A percentile compares a stretch with the other conserved stretches of the same genome.
These are phyloP conservation scores for Chironomus tentans DNA, from an alignment of 2,888 invertebrate genomes.

Conservation along the genomic window DNA sequence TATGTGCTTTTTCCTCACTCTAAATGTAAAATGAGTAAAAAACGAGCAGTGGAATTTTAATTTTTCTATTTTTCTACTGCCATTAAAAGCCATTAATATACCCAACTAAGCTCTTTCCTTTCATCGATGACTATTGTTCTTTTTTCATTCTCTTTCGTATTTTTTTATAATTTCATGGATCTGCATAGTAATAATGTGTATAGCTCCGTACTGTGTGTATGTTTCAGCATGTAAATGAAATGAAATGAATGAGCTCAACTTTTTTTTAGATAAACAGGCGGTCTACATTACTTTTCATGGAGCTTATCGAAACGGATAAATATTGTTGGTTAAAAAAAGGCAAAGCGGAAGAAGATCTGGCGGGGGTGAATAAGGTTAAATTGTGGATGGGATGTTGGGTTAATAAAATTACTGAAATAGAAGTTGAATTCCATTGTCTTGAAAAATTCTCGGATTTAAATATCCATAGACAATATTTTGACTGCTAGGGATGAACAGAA, in stretches of 20 bases:
- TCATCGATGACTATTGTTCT: constrained; percentile 7
- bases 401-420: too few species aligned
- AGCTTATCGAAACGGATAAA: not conserved
- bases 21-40: not conserved
- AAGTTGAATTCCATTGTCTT: too few species aligned
- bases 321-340: too few species aligned
- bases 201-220: not conserved
- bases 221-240: not conserved
- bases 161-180: not conserved
- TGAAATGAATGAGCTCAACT: not conserved
- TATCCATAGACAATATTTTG: too few species aligned
- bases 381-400: too few species aligned
- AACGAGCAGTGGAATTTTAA: not conserved
- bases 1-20: not conserved
- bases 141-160: not conserved
- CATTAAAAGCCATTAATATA: constrained; percentile 11
- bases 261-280: not conserved
- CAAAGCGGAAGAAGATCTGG: too few species aligned
- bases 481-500: too few species aligned
- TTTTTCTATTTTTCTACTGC: not conserved
- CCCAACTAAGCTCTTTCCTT: not conserved
- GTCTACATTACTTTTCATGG: not conserved
- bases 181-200: not conserved
- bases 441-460: too few species aligned
- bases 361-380: too few species aligned